A percentile compares a stretch with the other conserved stretches of the same genome.
Conservation (phyloP, 1,140 invertebrate genomes). For the Gonioctena quinquepunctata region DNA sequence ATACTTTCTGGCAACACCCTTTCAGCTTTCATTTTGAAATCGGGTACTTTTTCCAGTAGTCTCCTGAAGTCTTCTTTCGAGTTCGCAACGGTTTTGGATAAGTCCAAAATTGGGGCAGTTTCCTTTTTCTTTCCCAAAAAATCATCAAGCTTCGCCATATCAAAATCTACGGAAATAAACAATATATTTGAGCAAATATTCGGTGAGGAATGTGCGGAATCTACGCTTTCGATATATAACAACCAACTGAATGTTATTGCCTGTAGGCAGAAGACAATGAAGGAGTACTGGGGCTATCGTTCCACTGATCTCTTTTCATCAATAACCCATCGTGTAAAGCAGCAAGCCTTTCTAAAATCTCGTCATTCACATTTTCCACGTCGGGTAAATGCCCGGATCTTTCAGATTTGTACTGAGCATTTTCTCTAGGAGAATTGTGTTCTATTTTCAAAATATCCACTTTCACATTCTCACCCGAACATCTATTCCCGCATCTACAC, state of each 20-base stretch:
- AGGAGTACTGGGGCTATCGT: conserved; percentile 56
- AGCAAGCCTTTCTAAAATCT: conserved; percentile 38
- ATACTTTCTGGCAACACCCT: conserved; percentile 73
- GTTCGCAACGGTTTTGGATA: conserved; percentile 75
- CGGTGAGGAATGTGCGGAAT: background rate
- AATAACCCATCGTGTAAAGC: conserved; percentile 43
- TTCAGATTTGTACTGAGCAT: conserved; percentile 4
- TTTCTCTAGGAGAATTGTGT: conserved; percentile 37
- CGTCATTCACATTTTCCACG: conserved; percentile 9
- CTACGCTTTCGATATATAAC: background rate
- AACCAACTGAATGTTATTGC: background rate
- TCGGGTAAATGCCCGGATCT: conserved; percentile 25
- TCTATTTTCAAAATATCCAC: conserved; percentile 51
- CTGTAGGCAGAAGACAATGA: background rate
- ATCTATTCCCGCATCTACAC: conserved; percentile 37
- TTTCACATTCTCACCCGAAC: conserved; percentile 27
- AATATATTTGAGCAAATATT: conserved; percentile 11
- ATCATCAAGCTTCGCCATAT: conserved; percentile 78
- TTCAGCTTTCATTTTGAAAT: conserved; percentile 86
- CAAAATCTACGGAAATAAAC: background rate
- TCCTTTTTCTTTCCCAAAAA: conserved; percentile 83
- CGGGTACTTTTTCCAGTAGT: conserved; percentile 82
- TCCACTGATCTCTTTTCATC: conserved; percentile 47
- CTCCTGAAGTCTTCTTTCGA: conserved; percentile 81
- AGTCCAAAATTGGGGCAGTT: conserved; percentile 78